Conservation (phyloP, 2,888 invertebrate species). For the Cephus runcator region DNA sequence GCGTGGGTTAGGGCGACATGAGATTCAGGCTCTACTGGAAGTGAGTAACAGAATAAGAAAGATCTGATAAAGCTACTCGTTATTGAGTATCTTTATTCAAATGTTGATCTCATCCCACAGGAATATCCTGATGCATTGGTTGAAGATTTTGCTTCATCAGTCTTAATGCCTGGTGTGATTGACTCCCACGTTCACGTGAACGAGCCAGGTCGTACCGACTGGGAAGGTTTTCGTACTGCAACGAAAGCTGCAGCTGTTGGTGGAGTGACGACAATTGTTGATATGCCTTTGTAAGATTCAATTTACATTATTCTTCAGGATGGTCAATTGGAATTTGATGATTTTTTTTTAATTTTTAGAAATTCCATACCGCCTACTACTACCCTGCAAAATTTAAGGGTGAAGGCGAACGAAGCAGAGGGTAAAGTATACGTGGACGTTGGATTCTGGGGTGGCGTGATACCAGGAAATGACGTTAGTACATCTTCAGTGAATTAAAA, state of each 20-base stretch:
- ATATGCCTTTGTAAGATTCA: slow-evolving; percentile 75
- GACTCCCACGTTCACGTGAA: slow-evolving; percentile 81
- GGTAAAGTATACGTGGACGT: slow-evolving; percentile 75
- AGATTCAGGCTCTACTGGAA: slow-evolving; percentile 20
- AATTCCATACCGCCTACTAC: slow-evolving; percentile 80
- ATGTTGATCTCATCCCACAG: slow-evolving; percentile 11
- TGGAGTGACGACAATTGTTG: slow-evolving; percentile 78
- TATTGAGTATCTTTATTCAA: neutral
- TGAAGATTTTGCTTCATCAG: slow-evolving; percentile 66
- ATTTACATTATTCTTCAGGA: neutral
- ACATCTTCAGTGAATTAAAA: neutral
- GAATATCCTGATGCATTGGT: slow-evolving; percentile 30
- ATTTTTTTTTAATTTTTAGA: slow-evolving; percentile 61
- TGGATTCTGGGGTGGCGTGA: slow-evolving; percentile 84
- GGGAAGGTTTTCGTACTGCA: slow-evolving; percentile 79
- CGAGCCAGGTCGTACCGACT: slow-evolving; percentile 77
- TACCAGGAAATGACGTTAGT: slow-evolving; percentile 73
- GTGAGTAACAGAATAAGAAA: slow-evolving; percentile 23
- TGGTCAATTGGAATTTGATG: neutral
- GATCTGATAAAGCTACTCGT: neutral
- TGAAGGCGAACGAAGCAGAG: slow-evolving; percentile 71
- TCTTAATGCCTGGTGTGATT: slow-evolving; percentile 76
- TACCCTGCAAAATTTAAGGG: slow-evolving; percentile 71
- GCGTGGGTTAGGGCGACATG: slow-evolving; percentile 57
- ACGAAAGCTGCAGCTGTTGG: slow-evolving; percentile 79